These are phyloP conservation scores for Gorsachius magnificus DNA, from an alignment of 2,797 vertebrate species.

Conservation along the genomic window DNA sequence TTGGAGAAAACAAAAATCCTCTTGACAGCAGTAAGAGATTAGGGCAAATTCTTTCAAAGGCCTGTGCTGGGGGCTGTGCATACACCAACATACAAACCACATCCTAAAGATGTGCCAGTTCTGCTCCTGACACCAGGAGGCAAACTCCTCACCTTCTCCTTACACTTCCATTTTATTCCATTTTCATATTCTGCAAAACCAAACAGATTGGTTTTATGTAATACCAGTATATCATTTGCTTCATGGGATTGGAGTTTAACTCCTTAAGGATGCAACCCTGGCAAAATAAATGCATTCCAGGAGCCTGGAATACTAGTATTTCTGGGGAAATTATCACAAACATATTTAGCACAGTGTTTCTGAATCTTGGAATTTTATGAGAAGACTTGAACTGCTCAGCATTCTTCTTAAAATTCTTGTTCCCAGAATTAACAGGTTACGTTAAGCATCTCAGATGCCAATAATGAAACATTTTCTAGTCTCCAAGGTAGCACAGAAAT, in stretches of 20 bases:
- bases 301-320: neutral
- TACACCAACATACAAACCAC: neutral
- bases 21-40: neutral
- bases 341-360: neutral
- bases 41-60: neutral
- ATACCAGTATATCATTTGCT: neutral
- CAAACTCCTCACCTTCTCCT: neutral
- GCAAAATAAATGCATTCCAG: neutral
- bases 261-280: neutral
- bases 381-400: neutral
- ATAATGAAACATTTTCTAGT: conserved; percentile 46
- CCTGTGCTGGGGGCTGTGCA: neutral
- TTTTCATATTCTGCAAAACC: neutral
- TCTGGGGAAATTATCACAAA: neutral
- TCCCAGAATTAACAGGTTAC: conserved; percentile 53
- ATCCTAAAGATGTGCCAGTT: neutral
- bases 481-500: conserved; percentile 59
- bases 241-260: neutral
- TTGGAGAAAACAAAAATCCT: neutral
- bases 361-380: neutral
- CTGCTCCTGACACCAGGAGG: neutral
- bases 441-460: conserved; percentile 46
- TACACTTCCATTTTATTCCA: neutral
- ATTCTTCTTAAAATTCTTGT: conserved; percentile 33
- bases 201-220: neutral